Percentiles rank a stretch among this genome's conserved stretches.
These are phyloP conservation scores for Galeruca laticollis DNA, from an alignment of 2,888 invertebrate genomes.

Conservation along the genomic window DNA sequence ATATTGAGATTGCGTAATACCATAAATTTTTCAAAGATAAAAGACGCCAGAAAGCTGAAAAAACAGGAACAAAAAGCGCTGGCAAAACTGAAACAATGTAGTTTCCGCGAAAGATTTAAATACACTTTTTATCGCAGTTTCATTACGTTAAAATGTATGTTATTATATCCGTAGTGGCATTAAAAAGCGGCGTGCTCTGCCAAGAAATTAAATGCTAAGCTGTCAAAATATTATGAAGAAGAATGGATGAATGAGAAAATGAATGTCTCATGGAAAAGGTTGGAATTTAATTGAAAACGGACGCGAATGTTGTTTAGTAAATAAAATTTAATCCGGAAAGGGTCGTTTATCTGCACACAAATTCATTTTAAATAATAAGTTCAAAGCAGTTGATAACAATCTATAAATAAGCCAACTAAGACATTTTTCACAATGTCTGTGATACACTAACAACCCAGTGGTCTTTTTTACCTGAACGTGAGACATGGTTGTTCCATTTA, in stretches of 20 bases:
- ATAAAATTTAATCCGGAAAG: constrained; percentile 9
- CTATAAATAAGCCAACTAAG: not conserved
- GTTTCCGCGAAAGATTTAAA: constrained; percentile 42
- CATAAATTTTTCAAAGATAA: not conserved
- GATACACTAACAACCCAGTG: no score
- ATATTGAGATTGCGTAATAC: not conserved
- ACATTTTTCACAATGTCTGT: no score
- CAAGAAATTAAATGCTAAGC: constrained; percentile 43
- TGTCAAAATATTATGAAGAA: constrained; percentile 45
- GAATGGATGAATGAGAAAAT: constrained; percentile 43
- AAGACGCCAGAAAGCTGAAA: not conserved
- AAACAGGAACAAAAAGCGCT: constrained; percentile 1
- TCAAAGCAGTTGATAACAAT: not conserved
- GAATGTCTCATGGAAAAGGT: constrained; percentile 42
- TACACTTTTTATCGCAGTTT: constrained; percentile 44
- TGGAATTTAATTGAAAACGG: constrained; percentile 40
- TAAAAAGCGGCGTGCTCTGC: constrained; percentile 42
- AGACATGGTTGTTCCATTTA: no score
- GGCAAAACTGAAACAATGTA: constrained; percentile 41
- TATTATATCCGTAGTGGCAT: constrained; percentile 38
- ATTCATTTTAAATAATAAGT: not conserved
- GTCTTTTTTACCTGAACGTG: no score
- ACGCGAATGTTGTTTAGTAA: constrained; percentile 10
- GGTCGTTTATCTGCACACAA: constrained; percentile 4
- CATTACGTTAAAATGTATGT: constrained; percentile 45